Evolutionary conservation across 2,888 invertebrate genomes (phyloP).

Genomic region (Agonopterix alstromeriana): DNA sequence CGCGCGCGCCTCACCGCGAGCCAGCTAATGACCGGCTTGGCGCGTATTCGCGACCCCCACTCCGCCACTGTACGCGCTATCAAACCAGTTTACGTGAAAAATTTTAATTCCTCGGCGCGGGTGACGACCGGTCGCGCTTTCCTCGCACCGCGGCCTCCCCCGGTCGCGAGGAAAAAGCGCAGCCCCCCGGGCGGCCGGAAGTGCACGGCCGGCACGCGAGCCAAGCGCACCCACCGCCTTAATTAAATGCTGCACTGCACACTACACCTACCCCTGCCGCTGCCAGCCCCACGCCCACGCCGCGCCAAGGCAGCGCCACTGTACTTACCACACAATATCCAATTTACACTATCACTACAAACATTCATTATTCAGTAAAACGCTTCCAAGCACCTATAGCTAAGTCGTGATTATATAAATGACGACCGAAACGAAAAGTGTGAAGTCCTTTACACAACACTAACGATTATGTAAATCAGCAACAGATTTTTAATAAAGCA

Average conservation of each 20-base stretch:
- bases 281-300: constrained; percentile 11
- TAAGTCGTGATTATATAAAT: background rate
- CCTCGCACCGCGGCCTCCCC: constrained; percentile 51
- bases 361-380: constrained; percentile 12
- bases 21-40: constrained; percentile 69
- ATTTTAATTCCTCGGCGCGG: constrained; percentile 66
- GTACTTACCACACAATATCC: background rate
- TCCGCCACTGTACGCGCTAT: constrained; percentile 66
- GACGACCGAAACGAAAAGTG: too few relatives aligned
- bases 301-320: background rate
- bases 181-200: constrained; percentile 67
- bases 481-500: too few relatives aligned
- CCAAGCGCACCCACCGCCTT: constrained; percentile 68
- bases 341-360: constrained; percentile 22
- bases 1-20: constrained; percentile 64
- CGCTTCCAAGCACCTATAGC: background rate
- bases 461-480: too few relatives aligned
- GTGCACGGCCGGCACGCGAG: constrained; percentile 70
- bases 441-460: too few relatives aligned
- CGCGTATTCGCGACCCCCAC: constrained; percentile 73
- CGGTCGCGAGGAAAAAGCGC: constrained; percentile 57
- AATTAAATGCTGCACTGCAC: constrained; percentile 68
- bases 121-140: constrained; percentile 72
- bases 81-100: constrained; percentile 76
- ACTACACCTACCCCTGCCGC: constrained; percentile 31